Percentiles rank a stretch among this genome's conserved stretches.
These are phyloP conservation scores for Balearica regulorum DNA, from an alignment of 2,797 vertebrate species.

Conservation along the genomic window DNA sequence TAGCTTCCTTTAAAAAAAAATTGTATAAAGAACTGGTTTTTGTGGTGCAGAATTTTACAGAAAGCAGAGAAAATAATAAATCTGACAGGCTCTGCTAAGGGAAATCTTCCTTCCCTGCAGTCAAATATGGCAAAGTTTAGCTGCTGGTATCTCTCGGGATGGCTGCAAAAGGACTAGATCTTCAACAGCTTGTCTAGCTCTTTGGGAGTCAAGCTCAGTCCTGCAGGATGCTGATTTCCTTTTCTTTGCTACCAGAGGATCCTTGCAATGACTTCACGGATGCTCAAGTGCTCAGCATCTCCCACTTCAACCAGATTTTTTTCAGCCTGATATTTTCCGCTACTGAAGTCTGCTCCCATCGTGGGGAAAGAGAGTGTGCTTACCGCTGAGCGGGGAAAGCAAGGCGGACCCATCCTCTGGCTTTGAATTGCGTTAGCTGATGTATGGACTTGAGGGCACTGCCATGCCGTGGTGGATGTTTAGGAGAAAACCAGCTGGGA, in stretches of 20 bases:
- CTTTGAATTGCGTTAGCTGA: rapidly evolving
- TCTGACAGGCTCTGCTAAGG: not conserved
- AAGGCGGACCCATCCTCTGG: rapidly evolving
- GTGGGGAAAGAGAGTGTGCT: not conserved
- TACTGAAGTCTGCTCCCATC: not conserved
- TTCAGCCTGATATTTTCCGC: not conserved
- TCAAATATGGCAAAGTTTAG: not conserved
- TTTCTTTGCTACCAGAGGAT: not conserved
- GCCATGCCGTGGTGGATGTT: not conserved
- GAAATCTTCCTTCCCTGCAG: not conserved
- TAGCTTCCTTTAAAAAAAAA: not conserved
- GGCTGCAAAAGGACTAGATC: not conserved
- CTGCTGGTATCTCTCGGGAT: not conserved
- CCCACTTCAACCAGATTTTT: not conserved
- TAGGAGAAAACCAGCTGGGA: not conserved
- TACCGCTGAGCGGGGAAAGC: not conserved
- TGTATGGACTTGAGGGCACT: rapidly evolving
- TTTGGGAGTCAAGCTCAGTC: not conserved
- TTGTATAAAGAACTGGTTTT: not conserved
- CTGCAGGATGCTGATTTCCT: not conserved
- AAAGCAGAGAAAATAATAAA: not conserved
- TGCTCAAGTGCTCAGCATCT: not conserved
- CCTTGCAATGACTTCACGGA: not conserved
- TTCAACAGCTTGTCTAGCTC: not conserved
- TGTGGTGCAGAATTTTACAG: not conserved